Evolutionary conservation across 2,113 vertebrate genomes (phyloP), one percentile per base, ranked within the genome.

Genomic region (Coptodon rendalli): DNA sequence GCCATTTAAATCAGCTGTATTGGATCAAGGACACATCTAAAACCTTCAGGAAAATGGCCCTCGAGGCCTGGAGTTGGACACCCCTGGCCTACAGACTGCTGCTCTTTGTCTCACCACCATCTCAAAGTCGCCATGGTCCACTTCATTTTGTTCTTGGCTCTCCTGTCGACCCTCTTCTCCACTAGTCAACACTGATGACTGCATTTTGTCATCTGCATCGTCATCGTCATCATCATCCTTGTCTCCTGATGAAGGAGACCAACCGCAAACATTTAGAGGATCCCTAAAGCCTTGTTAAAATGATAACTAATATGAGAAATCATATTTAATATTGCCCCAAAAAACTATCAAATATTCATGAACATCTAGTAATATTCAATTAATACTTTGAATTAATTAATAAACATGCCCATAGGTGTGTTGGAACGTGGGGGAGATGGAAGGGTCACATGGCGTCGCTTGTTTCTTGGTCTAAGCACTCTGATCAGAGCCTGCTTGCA

Each of bases 401-500:
- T n/a, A 79, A 82, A 66, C 94, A 27, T 97, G 99, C 99, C 98
- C 96, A 98, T 99, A 6, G 99, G 98, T 7, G 99, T 99, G 95
- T 99, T 99, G 95, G 98, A 99, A 84, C 98, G 98, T 80, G 99
- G 99, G 2, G 99, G 99, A 6, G 99, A 99, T 0, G 99, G 99
- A 92, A 99, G 94, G 1, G 99, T 99, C 88, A 99, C 98, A 1
- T 99, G 98, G 43, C 98, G 96, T 27, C 98, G 95, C 86, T 99
- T 99, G 95, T 98, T 99, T 93, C 99, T 96, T 6, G 99, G 99
- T 61, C 99, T 96, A 71, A 99, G 96, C 71, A 99, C 99, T 90
- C 99, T 97, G 93, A 99, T 99, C 56, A 99, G 93, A 80, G 98
- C 98, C 96, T 99, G 99, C 93, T 99, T 99, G 95, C 99, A 99